Evolutionary conservation across 2,888 invertebrate genomes (phyloP).

Genomic region (Caenorhabditis drosophilae): DNA sequence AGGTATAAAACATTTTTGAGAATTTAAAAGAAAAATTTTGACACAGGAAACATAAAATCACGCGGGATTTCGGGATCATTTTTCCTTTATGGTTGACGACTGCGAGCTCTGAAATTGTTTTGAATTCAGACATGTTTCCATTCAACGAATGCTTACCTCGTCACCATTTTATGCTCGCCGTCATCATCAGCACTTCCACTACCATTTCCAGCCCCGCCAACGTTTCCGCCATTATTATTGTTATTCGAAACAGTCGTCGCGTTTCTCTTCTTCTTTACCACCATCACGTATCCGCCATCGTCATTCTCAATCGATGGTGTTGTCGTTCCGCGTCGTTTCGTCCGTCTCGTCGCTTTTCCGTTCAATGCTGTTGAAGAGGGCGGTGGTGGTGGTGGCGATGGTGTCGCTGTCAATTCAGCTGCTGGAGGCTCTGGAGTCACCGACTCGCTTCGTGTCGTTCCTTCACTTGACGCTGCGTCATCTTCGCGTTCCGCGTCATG

Average conservation of each 20-base stretch:
- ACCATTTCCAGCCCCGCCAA: too few relatives aligned
- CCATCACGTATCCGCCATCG: background rate
- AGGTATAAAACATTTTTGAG: background rate
- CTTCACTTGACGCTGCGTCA: conserved; percentile 37
- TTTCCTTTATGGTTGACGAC: conserved; percentile 38
- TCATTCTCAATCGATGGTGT: background rate
- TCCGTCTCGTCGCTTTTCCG: conserved; percentile 2
- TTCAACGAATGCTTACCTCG: conserved; percentile 27
- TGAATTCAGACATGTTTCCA: background rate
- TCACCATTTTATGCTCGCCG: conserved; percentile 36
- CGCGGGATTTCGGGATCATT: too few relatives aligned
- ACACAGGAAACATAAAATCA: background rate
- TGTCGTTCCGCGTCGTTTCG: too few relatives aligned
- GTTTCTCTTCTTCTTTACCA: conserved; percentile 1
- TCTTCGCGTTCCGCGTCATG: conserved; percentile 21
- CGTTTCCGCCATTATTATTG: conserved; percentile 12
- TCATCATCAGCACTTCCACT: conserved; percentile 6
- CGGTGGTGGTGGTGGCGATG: too few relatives aligned
- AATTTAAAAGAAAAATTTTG: background rate
- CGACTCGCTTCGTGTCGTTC: conserved; percentile 26
- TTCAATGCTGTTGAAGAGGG: too few relatives aligned
- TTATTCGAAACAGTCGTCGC: conserved; percentile 11
- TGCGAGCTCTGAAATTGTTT: conserved; percentile 29
- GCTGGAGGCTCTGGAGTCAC: conserved; percentile 31
- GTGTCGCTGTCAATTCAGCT: background rate